Conservation (phyloP, 2,113 vertebrate genomes). For the Chunga burmeisteri region DNA sequence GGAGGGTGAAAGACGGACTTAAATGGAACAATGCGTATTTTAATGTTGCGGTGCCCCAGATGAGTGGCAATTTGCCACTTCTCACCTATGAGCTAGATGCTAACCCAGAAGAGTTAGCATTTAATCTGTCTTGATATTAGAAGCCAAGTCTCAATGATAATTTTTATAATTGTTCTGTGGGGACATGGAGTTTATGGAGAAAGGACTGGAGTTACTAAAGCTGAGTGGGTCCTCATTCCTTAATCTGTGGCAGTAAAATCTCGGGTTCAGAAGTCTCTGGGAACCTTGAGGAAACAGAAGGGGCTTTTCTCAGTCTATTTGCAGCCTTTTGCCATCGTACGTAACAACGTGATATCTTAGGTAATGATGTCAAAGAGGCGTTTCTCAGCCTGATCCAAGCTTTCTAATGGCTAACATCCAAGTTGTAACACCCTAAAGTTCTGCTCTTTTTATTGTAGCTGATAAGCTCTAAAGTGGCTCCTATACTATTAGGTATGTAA, state of each 20-base stretch:
- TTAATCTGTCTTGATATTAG: not conserved
- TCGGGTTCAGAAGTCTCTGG: not conserved
- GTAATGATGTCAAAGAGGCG: not conserved
- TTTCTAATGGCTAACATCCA: not conserved
- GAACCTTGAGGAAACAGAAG: not conserved
- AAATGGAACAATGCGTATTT: fast-evolving
- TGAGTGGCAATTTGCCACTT: not conserved
- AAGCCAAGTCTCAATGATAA: not conserved
- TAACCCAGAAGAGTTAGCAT: not conserved
- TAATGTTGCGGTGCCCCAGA: not conserved
- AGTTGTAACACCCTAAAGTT: not conserved
- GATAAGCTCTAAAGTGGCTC: not conserved
- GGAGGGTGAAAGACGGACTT: not conserved
- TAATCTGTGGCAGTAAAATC: not conserved
- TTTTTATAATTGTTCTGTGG: not conserved
- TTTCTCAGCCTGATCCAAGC: not conserved
- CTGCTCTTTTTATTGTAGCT: not conserved
- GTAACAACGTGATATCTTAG: not conserved
- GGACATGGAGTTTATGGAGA: not conserved
- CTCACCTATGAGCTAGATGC: not conserved
- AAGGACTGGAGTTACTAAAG: not conserved
- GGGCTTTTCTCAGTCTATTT: not conserved
- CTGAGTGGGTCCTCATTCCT: not conserved
- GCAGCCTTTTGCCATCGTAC: not conserved
- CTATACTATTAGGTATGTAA: not conserved